Evolutionary conservation across 2,113 vertebrate species (phyloP).

Genomic region (Mellivora capensis): DNA sequence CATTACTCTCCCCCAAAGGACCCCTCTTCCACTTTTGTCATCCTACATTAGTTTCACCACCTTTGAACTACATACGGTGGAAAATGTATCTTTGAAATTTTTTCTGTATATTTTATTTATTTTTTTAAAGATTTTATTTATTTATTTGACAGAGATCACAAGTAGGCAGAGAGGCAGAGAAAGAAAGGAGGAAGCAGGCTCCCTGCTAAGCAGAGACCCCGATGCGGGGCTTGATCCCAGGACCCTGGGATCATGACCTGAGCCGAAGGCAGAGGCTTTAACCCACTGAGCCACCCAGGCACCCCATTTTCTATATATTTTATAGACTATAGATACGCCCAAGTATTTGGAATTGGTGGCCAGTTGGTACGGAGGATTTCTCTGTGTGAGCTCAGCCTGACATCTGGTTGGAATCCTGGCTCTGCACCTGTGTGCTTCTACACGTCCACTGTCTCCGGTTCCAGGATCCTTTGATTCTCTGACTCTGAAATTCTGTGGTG

Average conservation of each 20-base stretch:
- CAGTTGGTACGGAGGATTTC: background rate
- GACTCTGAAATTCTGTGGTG: slow-evolving; percentile 6
- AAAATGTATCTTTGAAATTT: background rate
- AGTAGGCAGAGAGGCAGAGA: too few species aligned
- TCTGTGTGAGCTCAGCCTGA: background rate
- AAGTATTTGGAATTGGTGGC: background rate
- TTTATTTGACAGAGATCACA: too few species aligned
- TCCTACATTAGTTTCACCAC: background rate
- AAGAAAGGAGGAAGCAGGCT: too few species aligned
- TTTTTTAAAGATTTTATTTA: too few species aligned
- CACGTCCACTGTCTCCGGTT: background rate
- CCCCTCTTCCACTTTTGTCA: background rate
- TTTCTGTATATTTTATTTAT: background rate
- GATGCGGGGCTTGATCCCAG: too few species aligned
- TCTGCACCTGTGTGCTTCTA: background rate
- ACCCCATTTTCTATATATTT: background rate
- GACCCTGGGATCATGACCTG: too few species aligned
- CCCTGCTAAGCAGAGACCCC: too few species aligned
- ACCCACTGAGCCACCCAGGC: too few species aligned
- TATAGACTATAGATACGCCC: background rate
- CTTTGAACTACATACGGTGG: background rate
- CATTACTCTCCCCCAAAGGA: background rate
- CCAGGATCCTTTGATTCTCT: slow-evolving; percentile 22
- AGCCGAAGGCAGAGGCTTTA: too few species aligned
- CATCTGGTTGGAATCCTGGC: background rate